Base-by-base conservation (phyloP, 2,797 vertebrate genomes). In the Acridotheres tristis region DNA sequence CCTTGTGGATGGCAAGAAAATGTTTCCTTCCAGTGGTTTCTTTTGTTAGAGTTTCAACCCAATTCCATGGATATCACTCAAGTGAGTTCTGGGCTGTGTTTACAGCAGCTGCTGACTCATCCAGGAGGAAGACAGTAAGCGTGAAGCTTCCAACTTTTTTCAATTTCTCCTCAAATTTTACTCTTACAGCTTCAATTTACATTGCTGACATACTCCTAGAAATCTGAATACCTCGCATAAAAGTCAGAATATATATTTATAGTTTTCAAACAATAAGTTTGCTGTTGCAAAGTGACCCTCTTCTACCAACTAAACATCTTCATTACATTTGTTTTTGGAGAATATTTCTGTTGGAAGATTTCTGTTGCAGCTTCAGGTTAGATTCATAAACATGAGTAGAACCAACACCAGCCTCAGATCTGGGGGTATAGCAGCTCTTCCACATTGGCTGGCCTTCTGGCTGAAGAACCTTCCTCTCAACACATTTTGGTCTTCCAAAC, bases 321-420 rank as follows among this genome's bases (percentile, higher is more conserved):
- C 9, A 38, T 29, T 65, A 23, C 4, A 9, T 65, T 93, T 90
- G 16, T 73, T 51, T 75, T 51, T 62, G 22, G 21, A 17, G 32
- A 5, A 73, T 40, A n/a, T 79, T 69, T 59, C 77, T 92, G n/a
- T 18, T 78, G 40, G 10, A 75, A 72, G 15, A 42, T 42, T 42
- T 42, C 42, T 8, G 2, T 40, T 68, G 6, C 18, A 75, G 43
- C 14, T 84, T 90, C 36, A 62, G 4, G 4, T 59, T 76, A 59
- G 30, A 69, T 45, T 93, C 30, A 32, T 47, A 54, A 75, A 54
- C 3, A 3, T 11, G 42, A 82, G 47, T 32, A 75, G 3, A n/a
- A 66, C 7, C 20, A 78, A 53, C 0, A 0, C 1, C 42, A 80
- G 0, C 11, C 13, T 36, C 16, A 61, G 10, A 17, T 30, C 32